These are phyloP conservation scores for Macrotrachela quadricornifera DNA, from an alignment of 1,140 invertebrate species.

Conservation along the genomic window DNA sequence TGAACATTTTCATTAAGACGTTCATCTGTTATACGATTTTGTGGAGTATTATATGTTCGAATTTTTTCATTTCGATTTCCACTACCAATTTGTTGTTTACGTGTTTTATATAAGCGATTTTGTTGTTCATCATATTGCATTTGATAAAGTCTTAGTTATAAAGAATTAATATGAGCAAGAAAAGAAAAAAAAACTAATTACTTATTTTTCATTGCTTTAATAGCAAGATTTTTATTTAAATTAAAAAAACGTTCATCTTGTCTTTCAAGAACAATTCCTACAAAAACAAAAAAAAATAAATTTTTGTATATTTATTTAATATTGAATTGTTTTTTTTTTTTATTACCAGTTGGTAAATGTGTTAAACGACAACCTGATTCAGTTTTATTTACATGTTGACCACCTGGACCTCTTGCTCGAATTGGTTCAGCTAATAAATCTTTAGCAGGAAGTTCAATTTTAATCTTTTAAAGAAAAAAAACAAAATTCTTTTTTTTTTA, in stretches of 20 bases:
- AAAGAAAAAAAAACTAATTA: neutral
- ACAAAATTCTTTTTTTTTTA: conserved; percentile 13
- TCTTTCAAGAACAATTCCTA: conserved; percentile 2
- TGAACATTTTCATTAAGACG: conserved; percentile 32
- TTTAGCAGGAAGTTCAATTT: conserved; percentile 9
- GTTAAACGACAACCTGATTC: conserved; percentile 71
- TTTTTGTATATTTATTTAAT: too few relatives aligned
- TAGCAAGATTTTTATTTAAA: neutral
- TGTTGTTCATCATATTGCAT: conserved; percentile 11
- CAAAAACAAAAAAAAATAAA: too few relatives aligned
- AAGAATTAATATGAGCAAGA: too few relatives aligned
- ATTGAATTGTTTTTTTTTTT: too few relatives aligned
- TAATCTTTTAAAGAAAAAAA: conserved; percentile 16
- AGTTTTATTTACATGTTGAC: conserved; percentile 85
- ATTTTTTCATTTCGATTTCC: conserved; percentile 73
- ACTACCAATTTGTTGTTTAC: conserved; percentile 48
- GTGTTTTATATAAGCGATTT: conserved; percentile 29
- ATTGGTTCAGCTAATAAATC: conserved; percentile 69
- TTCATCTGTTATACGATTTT: conserved; percentile 82
- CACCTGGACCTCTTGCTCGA: conserved; percentile 65
- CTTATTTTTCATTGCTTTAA: neutral
- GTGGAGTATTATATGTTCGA: conserved; percentile 75
- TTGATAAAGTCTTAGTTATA: conserved; percentile 3
- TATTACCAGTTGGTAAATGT: conserved; percentile 51
- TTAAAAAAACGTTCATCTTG: neutral